These are phyloP conservation scores for Eueremaeus valkanovi DNA, from an alignment of 2,888 invertebrate species.

Conservation along the genomic window DNA sequence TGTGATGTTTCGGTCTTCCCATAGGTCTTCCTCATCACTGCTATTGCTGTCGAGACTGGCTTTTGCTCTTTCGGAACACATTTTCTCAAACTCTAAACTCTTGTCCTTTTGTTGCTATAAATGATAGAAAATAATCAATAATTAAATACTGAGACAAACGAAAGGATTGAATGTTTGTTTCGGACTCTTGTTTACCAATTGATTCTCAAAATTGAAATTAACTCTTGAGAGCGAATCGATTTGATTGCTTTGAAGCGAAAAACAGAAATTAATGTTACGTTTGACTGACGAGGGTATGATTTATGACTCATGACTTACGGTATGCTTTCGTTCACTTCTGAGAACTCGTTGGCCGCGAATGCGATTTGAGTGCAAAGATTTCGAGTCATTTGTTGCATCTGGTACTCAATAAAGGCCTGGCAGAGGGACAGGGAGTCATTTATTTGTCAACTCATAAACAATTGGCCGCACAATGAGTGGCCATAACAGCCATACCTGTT, in stretches of 20 bases:
- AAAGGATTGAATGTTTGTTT: no score
- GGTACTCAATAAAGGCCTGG: conserved; percentile 60
- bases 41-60: conserved; percentile 45
- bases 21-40: conserved; percentile 41
- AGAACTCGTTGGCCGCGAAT: conserved; percentile 63
- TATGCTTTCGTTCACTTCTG: conserved; percentile 58
- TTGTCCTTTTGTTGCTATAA: conserved; percentile 13
- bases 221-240: conserved; percentile 15
- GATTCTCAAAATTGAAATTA: conserved; percentile 30
- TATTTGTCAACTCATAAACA: no score
- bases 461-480: no score
- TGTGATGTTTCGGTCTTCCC: conserved; percentile 27
- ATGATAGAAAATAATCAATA: neutral
- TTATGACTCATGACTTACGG: conserved; percentile 53
- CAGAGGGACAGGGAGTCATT: neutral
- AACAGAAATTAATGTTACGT: conserved; percentile 38
- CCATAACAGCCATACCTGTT: no score
- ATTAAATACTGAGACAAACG: neutral
- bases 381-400: conserved; percentile 62
- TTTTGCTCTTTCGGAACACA: conserved; percentile 43
- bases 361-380: conserved; percentile 62
- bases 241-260: conserved; percentile 34
- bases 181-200: no score
- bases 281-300: neutral
- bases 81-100: neutral